A percentile compares a stretch with the other conserved stretches of the same genome.
Evolutionary conservation across 2,888 invertebrate genomes (phyloP).

Genomic region (Drosophila prostipennis): DNA sequence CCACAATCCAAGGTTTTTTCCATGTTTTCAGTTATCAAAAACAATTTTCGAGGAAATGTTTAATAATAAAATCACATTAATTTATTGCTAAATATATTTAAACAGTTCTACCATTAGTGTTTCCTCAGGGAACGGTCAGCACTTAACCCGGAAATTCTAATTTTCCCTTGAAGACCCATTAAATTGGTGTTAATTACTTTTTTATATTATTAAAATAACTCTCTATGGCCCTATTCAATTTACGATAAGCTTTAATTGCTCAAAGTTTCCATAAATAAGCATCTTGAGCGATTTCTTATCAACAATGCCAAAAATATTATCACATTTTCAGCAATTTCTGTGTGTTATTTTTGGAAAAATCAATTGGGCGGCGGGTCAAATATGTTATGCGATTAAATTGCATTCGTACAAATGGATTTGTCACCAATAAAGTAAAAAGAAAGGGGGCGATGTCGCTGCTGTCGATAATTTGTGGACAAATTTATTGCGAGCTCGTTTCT

Average conservation of each 20-base stretch:
- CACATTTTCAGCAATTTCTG: background rate
- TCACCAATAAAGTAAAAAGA: constrained; percentile 24
- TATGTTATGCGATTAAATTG: constrained; percentile 59
- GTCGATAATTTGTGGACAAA: constrained; percentile 77
- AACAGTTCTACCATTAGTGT: background rate
- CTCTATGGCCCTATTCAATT: constrained; percentile 1
- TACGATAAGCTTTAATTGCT: constrained; percentile 30
- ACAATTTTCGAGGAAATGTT: too few relatives aligned
- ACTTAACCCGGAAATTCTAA: background rate
- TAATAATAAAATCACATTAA: too few relatives aligned
- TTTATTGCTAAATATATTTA: background rate
- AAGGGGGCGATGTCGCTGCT: constrained; percentile 33
- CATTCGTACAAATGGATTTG: constrained; percentile 53
- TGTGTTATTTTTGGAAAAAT: constrained; percentile 11
- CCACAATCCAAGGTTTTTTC: too few relatives aligned
- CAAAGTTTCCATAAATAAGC: constrained; percentile 2
- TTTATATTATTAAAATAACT: constrained; percentile 1
- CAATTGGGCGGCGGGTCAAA: constrained; percentile 20
- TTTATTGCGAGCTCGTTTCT: constrained; percentile 62
- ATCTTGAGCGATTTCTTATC: constrained; percentile 23
- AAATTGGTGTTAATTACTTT: background rate
- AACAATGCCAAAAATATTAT: constrained; percentile 1
- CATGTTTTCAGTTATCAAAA: too few relatives aligned
- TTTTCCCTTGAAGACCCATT: constrained; percentile 15
- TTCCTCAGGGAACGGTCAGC: background rate